Conservation (phyloP, 2,113 vertebrate genomes). For the Eurystomus gularis region DNA sequence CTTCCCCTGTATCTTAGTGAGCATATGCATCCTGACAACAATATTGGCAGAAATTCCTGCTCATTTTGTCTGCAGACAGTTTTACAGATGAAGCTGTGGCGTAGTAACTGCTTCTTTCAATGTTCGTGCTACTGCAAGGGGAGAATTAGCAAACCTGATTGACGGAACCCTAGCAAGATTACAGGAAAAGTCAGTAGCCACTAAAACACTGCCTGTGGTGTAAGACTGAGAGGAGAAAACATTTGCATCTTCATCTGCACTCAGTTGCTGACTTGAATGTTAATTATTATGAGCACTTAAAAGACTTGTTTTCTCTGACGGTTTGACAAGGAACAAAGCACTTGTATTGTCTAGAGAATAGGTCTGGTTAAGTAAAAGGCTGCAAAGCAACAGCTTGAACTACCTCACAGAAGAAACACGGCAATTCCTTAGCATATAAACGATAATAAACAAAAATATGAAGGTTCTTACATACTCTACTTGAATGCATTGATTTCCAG, state of each 20-base stretch:
- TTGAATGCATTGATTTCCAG: not conserved
- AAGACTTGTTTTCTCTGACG: not conserved
- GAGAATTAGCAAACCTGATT: not conserved
- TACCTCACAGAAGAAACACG: not conserved
- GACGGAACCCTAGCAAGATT: not conserved
- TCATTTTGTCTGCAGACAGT: not conserved
- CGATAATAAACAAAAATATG: not conserved
- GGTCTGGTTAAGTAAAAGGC: not conserved
- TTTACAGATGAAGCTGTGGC: not conserved
- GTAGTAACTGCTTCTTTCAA: not conserved
- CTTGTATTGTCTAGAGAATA: not conserved
- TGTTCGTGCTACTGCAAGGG: not conserved
- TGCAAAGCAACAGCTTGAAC: not conserved
- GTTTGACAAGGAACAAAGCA: not conserved
- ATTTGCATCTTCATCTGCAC: slow-evolving; percentile 11
- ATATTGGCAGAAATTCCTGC: not conserved
- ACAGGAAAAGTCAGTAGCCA: not conserved
- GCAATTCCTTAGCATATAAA: not conserved
- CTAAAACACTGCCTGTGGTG: not conserved
- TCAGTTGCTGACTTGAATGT: not conserved
- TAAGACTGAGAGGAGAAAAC: not conserved
- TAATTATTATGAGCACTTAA: slow-evolving; percentile 6
- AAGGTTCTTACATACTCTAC: not conserved
- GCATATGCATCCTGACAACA: not conserved
- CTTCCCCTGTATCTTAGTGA: not conserved